Percentiles rank a stretch among this genome's conserved stretches.
phyloP scores from a whole-genome alignment of 1,140 invertebrate species.

The Polyergus mexicanus region DNA sequence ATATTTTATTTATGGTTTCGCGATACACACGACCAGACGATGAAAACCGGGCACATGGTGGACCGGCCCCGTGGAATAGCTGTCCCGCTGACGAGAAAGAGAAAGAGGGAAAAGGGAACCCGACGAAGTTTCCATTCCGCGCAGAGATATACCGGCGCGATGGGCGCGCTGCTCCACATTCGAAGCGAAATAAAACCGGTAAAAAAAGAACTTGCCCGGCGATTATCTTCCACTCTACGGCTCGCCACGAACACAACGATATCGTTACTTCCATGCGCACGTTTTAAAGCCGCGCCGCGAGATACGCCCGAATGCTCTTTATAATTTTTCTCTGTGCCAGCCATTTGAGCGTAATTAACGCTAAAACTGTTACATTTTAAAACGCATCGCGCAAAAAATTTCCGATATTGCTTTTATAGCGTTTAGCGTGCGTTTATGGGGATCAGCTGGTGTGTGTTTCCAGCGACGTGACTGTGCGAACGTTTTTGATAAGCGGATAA shows the following conservation, averaged over 20 bases:
- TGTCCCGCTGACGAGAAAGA: slow-evolving; percentile 50
- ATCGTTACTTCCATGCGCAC: slow-evolving; percentile 50
- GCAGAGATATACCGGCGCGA: slow-evolving; percentile 53
- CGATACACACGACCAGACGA: slow-evolving; percentile 33
- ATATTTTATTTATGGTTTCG: slow-evolving; percentile 71
- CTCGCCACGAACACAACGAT: slow-evolving; percentile 47
- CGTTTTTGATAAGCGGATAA: slow-evolving; percentile 21
- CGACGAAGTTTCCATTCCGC: slow-evolving; percentile 68
- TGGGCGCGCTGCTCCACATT: slow-evolving; percentile 62
- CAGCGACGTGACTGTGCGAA: not conserved
- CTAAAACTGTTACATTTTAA: slow-evolving; percentile 58
- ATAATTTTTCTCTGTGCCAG: slow-evolving; percentile 47
- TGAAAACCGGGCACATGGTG: slow-evolving; percentile 56
- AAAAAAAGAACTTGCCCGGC: slow-evolving; percentile 43
- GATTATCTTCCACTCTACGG: slow-evolving; percentile 60
- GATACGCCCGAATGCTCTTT: slow-evolving; percentile 54
- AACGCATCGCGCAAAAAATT: slow-evolving; percentile 42
- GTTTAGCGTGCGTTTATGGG: not conserved
- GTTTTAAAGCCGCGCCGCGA: slow-evolving; percentile 52
- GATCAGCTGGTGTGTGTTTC: not conserved
- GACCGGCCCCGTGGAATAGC: slow-evolving; percentile 49
- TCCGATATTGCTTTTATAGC: slow-evolving; percentile 39
- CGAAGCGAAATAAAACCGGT: slow-evolving; percentile 55
- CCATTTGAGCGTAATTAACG: slow-evolving; percentile 59
- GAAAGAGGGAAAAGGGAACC: slow-evolving; percentile 3